Evolutionary conservation across 2,113 vertebrate species (phyloP).

Genomic region (Leucopternis melanops): DNA sequence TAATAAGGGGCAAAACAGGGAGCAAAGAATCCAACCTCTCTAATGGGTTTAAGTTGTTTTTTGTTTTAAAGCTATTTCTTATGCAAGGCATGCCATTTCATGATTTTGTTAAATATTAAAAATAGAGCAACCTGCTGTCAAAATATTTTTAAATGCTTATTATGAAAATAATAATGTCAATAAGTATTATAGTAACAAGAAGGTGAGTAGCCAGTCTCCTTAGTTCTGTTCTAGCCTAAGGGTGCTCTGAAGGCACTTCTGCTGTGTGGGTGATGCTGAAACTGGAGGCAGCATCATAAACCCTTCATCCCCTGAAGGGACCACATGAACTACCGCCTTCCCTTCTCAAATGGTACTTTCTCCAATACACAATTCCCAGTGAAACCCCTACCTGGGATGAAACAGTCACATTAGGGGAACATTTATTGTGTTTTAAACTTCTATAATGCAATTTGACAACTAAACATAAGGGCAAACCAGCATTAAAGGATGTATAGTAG

Average conservation of each 20-base stretch:
- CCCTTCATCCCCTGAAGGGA: not conserved
- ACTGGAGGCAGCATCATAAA: not conserved
- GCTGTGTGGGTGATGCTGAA: not conserved
- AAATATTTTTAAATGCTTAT: not conserved
- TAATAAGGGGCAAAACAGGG: not conserved
- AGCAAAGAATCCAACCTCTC: not conserved
- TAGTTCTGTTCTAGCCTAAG: not conserved
- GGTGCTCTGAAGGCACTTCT: not conserved
- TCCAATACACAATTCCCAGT: accelerated
- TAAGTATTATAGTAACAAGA: not conserved
- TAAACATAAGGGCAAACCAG: not conserved
- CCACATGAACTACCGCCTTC: not conserved
- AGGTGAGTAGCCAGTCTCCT: not conserved
- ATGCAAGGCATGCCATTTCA: not conserved
- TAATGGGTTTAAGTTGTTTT: not conserved
- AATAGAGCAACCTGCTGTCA: not conserved
- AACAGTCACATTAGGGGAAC: not conserved
- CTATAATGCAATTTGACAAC: not conserved
- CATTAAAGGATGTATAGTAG: not conserved
- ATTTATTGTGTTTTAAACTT: not conserved
- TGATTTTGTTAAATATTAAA: not conserved
- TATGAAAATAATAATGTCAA: not conserved
- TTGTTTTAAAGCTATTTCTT: not conserved
- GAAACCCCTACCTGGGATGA: not conserved
- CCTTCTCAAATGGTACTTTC: not conserved